Percentiles rank a stretch among this genome's conserved stretches.
Conservation (phyloP, 1,140 invertebrate species). For the Mya arenaria region DNA sequence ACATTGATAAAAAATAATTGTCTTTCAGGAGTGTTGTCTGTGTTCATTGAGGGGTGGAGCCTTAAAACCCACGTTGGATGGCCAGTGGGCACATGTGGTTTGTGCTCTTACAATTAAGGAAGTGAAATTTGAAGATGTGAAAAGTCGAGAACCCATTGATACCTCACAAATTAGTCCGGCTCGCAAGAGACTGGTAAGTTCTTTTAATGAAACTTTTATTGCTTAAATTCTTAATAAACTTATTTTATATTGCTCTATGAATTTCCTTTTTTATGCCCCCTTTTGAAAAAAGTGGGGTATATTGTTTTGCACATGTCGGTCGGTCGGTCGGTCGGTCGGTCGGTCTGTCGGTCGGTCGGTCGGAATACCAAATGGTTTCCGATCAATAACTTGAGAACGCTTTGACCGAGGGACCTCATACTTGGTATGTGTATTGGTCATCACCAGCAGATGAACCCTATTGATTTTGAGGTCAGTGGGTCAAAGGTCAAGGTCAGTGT, state of each 20-base stretch:
- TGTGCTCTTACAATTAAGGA: conserved; percentile 98
- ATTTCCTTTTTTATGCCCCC: not conserved
- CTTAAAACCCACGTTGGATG: conserved; percentile 84
- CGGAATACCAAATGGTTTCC: not conserved
- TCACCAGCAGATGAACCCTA: too few relatives aligned
- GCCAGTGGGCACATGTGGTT: conserved; percentile 97
- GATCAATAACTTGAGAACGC: too few relatives aligned
- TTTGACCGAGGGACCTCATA: too few relatives aligned
- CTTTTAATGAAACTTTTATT: too few relatives aligned
- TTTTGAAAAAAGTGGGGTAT: not conserved
- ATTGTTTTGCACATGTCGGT: not conserved
- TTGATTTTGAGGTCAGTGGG: too few relatives aligned
- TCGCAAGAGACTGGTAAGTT: conserved; percentile 78
- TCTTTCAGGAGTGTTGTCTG: conserved; percentile 80
- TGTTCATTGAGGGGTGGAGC: conserved; percentile 86
- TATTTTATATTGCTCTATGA: too few relatives aligned
- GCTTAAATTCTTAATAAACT: too few relatives aligned
- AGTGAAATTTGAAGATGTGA: conserved; percentile 96
- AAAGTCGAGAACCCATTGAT: conserved; percentile 95
- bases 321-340: not conserved
- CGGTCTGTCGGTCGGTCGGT: not conserved
- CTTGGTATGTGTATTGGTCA: too few relatives aligned
- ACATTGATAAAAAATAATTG: too few relatives aligned
- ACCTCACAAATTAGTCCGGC: conserved; percentile 72
- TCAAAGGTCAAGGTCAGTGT: too few relatives aligned